phyloP scores from a whole-genome alignment of 2,113 vertebrate genomes.

The Plectropomus leopardus region DNA sequence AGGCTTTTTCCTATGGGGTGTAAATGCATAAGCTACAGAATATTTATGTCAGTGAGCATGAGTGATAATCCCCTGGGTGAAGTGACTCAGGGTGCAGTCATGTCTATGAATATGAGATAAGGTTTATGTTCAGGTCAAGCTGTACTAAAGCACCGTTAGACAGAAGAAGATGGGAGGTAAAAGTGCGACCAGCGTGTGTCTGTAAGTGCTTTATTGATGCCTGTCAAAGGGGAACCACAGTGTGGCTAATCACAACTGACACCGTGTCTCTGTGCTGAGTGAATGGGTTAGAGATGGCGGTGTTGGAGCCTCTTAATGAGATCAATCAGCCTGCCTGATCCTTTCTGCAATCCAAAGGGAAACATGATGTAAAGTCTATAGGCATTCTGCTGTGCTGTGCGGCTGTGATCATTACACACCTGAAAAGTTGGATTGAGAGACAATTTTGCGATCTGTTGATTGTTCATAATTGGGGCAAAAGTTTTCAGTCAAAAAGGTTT shows the following conservation, averaged over 20 bases:
- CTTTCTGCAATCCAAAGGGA: slow-evolving; percentile 21
- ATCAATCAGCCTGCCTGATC: slow-evolving; percentile 54
- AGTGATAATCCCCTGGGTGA: slow-evolving; percentile 12
- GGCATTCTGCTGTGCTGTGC: neutral
- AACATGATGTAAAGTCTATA: neutral
- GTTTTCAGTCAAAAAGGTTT: neutral
- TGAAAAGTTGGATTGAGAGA: neutral
- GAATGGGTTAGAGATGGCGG: slow-evolving; percentile 24
- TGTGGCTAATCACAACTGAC: slow-evolving; percentile 61
- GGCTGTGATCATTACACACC: neutral
- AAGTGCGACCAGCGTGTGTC: slow-evolving; percentile 17
- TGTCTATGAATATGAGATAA: slow-evolving; percentile 23
- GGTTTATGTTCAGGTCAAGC: slow-evolving; percentile 34
- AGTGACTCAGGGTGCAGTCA: neutral
- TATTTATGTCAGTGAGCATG: slow-evolving; percentile 25
- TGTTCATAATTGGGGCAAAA: neutral
- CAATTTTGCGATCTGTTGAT: neutral
- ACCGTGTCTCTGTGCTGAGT: slow-evolving; percentile 19
- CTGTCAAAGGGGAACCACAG: slow-evolving; percentile 41
- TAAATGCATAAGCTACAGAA: slow-evolving; percentile 1
- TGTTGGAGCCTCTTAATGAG: slow-evolving; percentile 31
- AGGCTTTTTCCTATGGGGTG: neutral
- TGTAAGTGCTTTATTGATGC: slow-evolving; percentile 70
- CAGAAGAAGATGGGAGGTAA: slow-evolving; percentile 11
- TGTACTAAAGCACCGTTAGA: slow-evolving; percentile 21